phyloP scores from a whole-genome alignment of 2,797 vertebrate genomes.

The Cynopterus sphinx region DNA sequence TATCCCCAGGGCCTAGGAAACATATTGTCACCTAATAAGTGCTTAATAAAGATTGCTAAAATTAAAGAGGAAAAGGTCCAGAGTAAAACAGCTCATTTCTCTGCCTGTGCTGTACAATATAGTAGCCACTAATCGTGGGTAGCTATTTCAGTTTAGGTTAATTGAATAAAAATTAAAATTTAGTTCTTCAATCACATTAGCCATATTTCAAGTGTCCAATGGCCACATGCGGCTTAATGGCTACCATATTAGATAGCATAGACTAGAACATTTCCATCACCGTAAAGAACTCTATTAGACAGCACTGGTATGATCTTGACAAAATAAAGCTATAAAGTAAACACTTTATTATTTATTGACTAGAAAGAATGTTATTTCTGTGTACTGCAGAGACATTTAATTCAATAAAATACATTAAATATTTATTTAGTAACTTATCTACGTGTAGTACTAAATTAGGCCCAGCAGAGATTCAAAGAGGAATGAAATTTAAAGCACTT shows the following conservation, averaged over 20 bases:
- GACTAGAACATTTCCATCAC: not conserved
- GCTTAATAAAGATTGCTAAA: conserved; percentile 19
- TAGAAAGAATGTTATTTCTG: conserved; percentile 36
- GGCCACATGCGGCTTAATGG: not conserved
- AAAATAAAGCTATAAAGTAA: conserved; percentile 50
- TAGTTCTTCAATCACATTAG: not conserved
- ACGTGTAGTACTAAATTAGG: not conserved
- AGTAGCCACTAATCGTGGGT: not conserved
- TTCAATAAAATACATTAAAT: conserved; percentile 47
- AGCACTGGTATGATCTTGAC: not conserved
- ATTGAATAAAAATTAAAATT: conserved; percentile 12
- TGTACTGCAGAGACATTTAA: not conserved
- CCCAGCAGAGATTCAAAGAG: not conserved
- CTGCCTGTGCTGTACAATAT: not conserved
- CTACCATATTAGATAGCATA: not conserved
- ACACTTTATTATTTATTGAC: conserved; percentile 51
- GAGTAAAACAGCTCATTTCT: not conserved
- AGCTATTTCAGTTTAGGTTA: not conserved
- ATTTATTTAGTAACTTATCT: conserved; percentile 31
- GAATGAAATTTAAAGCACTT: not conserved
- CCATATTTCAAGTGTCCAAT: not conserved
- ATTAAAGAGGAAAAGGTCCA: not conserved
- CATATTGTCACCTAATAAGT: not conserved
- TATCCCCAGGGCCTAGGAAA: not conserved
- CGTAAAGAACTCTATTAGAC: not conserved